Conservation (phyloP, 2,113 vertebrate genomes). For the Mustelus asterias region DNA sequence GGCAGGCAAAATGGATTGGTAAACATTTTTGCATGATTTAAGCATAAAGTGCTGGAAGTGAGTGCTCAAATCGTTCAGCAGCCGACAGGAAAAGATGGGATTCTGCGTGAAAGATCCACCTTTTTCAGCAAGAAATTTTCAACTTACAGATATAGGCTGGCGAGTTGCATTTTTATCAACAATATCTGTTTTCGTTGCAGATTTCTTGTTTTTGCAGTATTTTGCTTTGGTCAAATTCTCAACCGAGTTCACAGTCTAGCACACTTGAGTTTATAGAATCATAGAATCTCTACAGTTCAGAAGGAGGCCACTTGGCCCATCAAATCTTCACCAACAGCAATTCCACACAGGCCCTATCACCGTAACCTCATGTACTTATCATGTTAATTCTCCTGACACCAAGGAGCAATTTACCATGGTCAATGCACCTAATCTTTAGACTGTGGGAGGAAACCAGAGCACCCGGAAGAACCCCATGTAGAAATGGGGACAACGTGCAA, state of each 20-base stretch:
- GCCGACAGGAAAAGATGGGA: not conserved
- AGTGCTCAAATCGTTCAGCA: not conserved
- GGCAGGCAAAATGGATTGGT: not conserved
- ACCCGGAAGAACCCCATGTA: no score
- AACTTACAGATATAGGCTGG: not conserved
- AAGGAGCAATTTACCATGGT: no score
- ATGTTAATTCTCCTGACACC: no score
- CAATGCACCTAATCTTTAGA: no score
- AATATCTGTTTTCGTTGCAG: not conserved
- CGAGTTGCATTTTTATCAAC: not conserved
- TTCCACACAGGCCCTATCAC: no score
- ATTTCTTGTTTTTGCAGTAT: not conserved
- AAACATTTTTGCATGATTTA: slow-evolving; percentile 2
- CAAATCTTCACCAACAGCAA: no score
- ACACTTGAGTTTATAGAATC: not conserved
- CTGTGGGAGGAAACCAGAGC: no score
- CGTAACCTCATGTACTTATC: no score
- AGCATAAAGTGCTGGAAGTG: not conserved
- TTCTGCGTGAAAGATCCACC: not conserved
- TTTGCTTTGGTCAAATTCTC: no score
- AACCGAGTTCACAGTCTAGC: not conserved
- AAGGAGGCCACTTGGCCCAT: no score
- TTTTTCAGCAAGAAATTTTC: not conserved
- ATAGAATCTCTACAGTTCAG: no score
- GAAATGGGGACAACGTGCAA: no score